A percentile compares a stretch with the other conserved stretches of the same genome.
Conservation (phyloP, 2,797 vertebrate species). For the Lepus townsendii region DNA sequence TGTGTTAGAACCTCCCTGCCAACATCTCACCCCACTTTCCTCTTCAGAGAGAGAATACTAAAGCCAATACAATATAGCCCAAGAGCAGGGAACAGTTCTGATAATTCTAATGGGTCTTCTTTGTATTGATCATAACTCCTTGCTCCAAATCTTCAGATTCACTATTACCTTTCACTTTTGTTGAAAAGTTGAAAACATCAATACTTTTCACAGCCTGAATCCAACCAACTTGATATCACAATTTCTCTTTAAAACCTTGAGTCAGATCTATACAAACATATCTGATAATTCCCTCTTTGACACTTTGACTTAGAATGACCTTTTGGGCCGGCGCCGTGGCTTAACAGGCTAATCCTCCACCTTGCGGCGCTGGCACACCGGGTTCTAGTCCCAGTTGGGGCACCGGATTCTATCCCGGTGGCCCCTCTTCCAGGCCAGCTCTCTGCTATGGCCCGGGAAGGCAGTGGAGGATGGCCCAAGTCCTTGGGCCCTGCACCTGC, state of each 20-base stretch:
- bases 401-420: too few relatives aligned
- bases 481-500: too few relatives aligned
- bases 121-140: not conserved
- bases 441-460: too few relatives aligned
- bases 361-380: too few relatives aligned
- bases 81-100: not conserved
- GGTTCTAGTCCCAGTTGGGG: too few relatives aligned
- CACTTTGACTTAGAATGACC: constrained; percentile 5
- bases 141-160: constrained; percentile 31
- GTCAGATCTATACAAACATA: not conserved
- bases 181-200: constrained; percentile 45
- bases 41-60: not conserved
- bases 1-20: constrained; percentile 8
- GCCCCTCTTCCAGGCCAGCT: too few relatives aligned
- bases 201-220: not conserved
- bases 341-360: too few relatives aligned
- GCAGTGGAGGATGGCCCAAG: too few relatives aligned
- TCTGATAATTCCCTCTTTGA: constrained; percentile 1
- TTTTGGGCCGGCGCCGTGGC: too few relatives aligned
- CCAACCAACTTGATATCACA: not conserved
- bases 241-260: constrained; percentile 57
- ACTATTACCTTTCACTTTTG: constrained; percentile 38
- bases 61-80: not conserved
- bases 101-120: not conserved
- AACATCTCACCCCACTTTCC: not conserved